Base-by-base conservation (phyloP, 2,888 invertebrate species). In the Abscondita cerata region DNA sequence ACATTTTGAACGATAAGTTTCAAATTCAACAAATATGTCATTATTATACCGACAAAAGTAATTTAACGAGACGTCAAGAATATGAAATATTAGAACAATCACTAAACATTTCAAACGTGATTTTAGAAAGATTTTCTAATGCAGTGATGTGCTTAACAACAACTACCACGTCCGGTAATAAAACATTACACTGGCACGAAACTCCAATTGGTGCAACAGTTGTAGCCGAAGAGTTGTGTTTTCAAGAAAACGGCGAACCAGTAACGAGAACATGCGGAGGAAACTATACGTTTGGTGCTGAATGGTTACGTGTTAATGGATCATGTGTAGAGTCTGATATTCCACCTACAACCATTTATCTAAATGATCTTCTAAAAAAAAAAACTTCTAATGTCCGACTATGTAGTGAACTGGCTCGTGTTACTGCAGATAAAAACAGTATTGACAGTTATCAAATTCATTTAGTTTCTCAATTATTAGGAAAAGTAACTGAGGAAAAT, bases 211-310 rank as follows among this genome's bases (percentile, higher is more conserved):
- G 84, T 0, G 81, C 83, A 54, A 81, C 82, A 38, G 78, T 82
- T 0, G 82, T 84, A 1, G 83, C 86, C 1, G 79, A 78, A 36
- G 81, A 84, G 65, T 81, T 87, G 62, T 87, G 87, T 66, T 76
- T 87, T 53, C 83, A 85, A 74, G 70, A 75, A 11, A 84, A 84
- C 69, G 86, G 85, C 1, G 77, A 85, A 57, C 87, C 86, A 6
- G 82, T 85, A 1, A 83, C 81, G 33, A 80, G 86, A 63, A 77
- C 76, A 54, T 87, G 87, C 68, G 57, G 69, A 3, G 87, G 87
- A 2, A 80, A 85, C 40, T 86, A 85, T 70, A 71, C 83, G 1
- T 66, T 78, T 4, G 87, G 87, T 8, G 83, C 83, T 34, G 69
- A 70, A 47, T 87, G 87, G 87, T 81, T 81, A 41, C 58, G 73